These are phyloP conservation scores for Chrysina gloriosa DNA, from an alignment of 2,888 invertebrate genomes.

Conservation along the genomic window DNA sequence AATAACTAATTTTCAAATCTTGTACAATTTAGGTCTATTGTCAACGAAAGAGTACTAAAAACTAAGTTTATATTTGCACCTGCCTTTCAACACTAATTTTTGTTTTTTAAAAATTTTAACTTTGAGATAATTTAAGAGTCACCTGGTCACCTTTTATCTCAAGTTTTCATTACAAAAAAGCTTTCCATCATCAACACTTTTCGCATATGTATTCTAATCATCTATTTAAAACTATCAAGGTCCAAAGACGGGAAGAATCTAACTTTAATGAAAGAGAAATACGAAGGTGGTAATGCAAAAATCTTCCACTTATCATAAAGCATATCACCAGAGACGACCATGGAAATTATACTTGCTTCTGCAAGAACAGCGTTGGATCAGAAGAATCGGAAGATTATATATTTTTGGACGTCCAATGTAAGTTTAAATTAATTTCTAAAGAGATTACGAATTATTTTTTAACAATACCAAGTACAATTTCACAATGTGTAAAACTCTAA, in stretches of 20 bases:
- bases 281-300: constrained; percentile 80
- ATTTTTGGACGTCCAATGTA: constrained; percentile 85
- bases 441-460: no score
- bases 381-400: constrained; percentile 80
- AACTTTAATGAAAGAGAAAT: constrained; percentile 72
- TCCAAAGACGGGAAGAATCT: constrained; percentile 75
- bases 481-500: no score
- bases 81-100: no score
- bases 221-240: constrained; percentile 65
- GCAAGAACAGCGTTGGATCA: constrained; percentile 83
- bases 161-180: no score
- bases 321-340: constrained; percentile 82
- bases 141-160: no score
- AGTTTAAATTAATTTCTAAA: constrained; percentile 68
- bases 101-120: no score
- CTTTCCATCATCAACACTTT: not conserved
- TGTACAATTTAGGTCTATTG: no score
- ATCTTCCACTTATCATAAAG: constrained; percentile 81
- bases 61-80: no score
- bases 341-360: constrained; percentile 86
- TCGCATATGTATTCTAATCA: not conserved
- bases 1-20: no score
- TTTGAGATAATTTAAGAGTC: no score
- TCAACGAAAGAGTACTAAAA: no score
- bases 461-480: no score